Base-by-base conservation (phyloP, 2,888 invertebrate genomes). In the Netelia virgata region DNA sequence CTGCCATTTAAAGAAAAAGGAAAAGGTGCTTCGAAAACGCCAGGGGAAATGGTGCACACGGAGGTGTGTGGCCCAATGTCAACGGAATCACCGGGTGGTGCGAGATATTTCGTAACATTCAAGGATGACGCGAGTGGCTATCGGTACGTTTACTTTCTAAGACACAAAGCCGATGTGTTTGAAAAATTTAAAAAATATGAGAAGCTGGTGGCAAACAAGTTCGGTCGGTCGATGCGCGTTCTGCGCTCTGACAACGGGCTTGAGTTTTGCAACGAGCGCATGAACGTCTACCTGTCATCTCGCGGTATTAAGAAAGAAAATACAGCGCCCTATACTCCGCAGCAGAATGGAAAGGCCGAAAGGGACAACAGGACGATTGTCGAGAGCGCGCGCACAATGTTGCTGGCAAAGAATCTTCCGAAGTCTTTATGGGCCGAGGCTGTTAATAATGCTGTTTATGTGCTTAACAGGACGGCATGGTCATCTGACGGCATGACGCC, bases 311-410 rank as follows among this genome's bases (percentile, higher is more conserved):
- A 10, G 1, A 16, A 64, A 5, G 66, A 83, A n/a, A 74, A n/a
- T 1, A 80, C 83, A 0, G 82, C 85, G 0, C 84, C 86, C 0
- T 86, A 82, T 18, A 78, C 83, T 0, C 85, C 84, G 0, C 59
- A 88, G 47, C 86, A 87, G 50, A 86, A 87, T 47, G 82, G 85
- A 5, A 69, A 73, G 16, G 79, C 88, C 9, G 89, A 91, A 75
- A 69, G 90, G 20, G 83, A 88, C 28, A 90, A 90, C 59, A 55
- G 89, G 20, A 90, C 90, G 10, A 64, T 90, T 18, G 84, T 86
- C 3, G 57, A 16, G 16, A 57, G 57, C 9, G 20, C 6, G 16
- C 18, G 16, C 1, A 57, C 57, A 16, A 57, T 57, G 57, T 16
- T 57, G 1, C 9, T 16, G 16, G 16, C 57, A 2, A 64, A 64